These are phyloP conservation scores for Agapetus fuscipes DNA, from an alignment of 2,888 invertebrate genomes.

Conservation along the genomic window DNA sequence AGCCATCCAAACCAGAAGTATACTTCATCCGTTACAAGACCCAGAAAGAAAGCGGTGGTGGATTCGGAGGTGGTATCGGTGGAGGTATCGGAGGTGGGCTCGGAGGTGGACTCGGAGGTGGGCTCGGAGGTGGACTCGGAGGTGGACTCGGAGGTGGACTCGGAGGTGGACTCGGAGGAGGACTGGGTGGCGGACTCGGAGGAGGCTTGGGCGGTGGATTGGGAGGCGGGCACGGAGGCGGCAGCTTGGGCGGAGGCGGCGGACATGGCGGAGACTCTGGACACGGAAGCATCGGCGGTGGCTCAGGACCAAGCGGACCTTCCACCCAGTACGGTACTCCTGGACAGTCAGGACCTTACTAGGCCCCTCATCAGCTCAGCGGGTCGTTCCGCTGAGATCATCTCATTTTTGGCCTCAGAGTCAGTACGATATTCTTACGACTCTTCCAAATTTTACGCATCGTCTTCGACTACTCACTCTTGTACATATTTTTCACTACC, in stretches of 20 bases:
- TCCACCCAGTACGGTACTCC: constrained; percentile 27
- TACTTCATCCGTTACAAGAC: constrained; percentile 70
- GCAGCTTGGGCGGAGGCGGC: constrained; percentile 26
- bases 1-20: constrained; percentile 66
- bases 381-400: constrained; percentile 9
- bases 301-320: constrained; percentile 23
- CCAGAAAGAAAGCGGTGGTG: constrained; percentile 31
- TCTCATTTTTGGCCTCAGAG: constrained; percentile 21
- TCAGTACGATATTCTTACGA: constrained; percentile 19
- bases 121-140: constrained; percentile 22
- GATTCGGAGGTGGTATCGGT: constrained; percentile 19
- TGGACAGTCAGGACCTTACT: constrained; percentile 35
- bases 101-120: constrained; percentile 23
- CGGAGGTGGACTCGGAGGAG: constrained; percentile 24
- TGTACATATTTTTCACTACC: constrained; percentile 26
- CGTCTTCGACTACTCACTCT: constrained; percentile 21
- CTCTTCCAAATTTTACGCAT: constrained; percentile 23
- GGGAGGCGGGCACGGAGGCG: constrained; percentile 22
- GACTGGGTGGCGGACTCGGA: constrained; percentile 39
- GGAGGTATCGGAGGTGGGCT: too few species aligned
- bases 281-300: constrained; percentile 22
- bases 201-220: constrained; percentile 23
- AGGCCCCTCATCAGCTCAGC: constrained; percentile 24
- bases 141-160: constrained; percentile 31
- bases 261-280: constrained; percentile 45